phyloP scores from a whole-genome alignment of 2,113 vertebrate genomes.

The Agapornis roseicollis region DNA sequence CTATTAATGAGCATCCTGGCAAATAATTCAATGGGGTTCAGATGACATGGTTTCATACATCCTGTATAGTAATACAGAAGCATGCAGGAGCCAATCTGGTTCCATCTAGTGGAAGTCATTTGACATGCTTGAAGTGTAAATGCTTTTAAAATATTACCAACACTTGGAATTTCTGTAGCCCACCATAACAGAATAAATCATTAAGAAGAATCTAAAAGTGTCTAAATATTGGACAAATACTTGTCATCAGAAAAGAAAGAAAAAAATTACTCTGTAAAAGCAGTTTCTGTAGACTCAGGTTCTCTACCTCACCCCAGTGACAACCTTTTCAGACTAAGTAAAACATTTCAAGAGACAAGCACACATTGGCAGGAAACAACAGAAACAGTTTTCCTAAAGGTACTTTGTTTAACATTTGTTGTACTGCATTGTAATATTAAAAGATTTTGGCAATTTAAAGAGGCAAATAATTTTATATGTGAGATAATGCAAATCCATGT shows the following conservation, averaged over 20 bases:
- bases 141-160: not conserved
- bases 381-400: not conserved
- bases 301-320: not conserved
- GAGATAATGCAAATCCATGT: not conserved
- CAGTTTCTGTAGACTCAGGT: not conserved
- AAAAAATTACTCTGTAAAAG: not conserved
- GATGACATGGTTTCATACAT: not conserved
- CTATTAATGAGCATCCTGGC: not conserved
- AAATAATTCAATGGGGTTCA: not conserved
- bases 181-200: not conserved
- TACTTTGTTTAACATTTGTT: not conserved
- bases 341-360: not conserved
- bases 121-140: not conserved
- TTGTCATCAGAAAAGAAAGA: not conserved
- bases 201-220: not conserved
- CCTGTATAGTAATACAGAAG: not conserved
- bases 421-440: not conserved
- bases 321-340: not conserved
- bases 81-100: not conserved
- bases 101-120: slow-evolving; percentile 1
- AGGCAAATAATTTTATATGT: not conserved
- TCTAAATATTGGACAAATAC: not conserved
- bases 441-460: not conserved
- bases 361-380: not conserved
- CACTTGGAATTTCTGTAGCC: not conserved